These are phyloP conservation scores for Dynastes maya DNA, from an alignment of 2,888 invertebrate species.

Conservation along the genomic window DNA sequence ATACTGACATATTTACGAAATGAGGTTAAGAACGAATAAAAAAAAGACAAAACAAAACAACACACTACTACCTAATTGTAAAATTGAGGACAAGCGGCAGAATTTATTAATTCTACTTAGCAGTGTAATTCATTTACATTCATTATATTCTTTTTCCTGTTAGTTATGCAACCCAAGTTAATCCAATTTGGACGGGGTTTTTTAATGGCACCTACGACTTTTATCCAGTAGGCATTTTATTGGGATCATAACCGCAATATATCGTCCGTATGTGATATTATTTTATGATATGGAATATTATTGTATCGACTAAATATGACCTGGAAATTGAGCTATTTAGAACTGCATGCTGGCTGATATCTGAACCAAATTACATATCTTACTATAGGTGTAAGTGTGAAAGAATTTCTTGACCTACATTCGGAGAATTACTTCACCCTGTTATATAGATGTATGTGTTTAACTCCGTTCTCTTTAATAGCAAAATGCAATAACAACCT, in stretches of 20 bases:
- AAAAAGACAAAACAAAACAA: constrained; percentile 3
- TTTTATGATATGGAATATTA: neutral
- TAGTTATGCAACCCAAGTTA: constrained; percentile 8
- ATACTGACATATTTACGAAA: neutral
- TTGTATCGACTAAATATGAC: neutral
- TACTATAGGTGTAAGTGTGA: neutral
- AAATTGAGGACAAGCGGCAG: constrained; percentile 5
- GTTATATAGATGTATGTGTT: neutral
- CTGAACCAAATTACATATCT: constrained; percentile 1
- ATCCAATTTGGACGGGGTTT: too few relatives aligned
- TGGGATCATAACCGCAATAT: too few relatives aligned
- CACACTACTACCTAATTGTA: constrained; percentile 2
- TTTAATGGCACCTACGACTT: too few relatives aligned
- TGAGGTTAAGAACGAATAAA: constrained; percentile 4
- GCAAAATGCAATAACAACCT: too few relatives aligned
- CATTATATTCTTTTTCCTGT: neutral
- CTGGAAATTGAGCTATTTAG: constrained; percentile 4
- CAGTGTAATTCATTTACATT: neutral
- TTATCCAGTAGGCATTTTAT: too few relatives aligned
- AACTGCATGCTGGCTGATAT: neutral
- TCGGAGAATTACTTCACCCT: constrained; percentile 9
- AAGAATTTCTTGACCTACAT: constrained; percentile 15
- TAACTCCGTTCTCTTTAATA: too few relatives aligned
- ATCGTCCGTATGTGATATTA: neutral
- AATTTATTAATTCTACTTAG: neutral